phyloP scores from a whole-genome alignment of 2,888 invertebrate genomes.

The Pimpla rufipes region DNA sequence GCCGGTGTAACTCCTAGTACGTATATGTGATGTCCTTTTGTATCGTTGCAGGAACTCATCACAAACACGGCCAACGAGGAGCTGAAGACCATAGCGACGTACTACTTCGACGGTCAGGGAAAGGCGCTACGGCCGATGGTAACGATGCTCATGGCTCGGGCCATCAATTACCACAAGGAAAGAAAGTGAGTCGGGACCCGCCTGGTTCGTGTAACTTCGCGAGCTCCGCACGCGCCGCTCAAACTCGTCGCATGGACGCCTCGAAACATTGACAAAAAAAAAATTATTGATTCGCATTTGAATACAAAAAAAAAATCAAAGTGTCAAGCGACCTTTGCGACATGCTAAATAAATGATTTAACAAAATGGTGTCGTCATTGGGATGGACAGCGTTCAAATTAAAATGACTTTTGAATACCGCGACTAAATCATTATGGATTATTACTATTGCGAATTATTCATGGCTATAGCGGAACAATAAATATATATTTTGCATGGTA shows the following conservation, averaged over 20 bases:
- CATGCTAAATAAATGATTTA: too few relatives aligned
- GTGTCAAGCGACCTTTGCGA: not conserved
- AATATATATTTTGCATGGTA: too few relatives aligned
- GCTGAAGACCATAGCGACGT: conserved; percentile 96
- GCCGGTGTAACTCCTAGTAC: conserved; percentile 40
- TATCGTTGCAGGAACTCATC: conserved; percentile 88
- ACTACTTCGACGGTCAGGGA: conserved; percentile 99
- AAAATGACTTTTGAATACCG: too few relatives aligned
- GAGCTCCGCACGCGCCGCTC: conserved; percentile 14
- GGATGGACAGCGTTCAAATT: too few relatives aligned
- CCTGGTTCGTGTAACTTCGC: conserved; percentile 37
- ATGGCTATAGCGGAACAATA: not conserved
- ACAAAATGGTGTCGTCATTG: too few relatives aligned
- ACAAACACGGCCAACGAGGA: conserved; percentile 93
- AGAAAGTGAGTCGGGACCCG: conserved; percentile 88
- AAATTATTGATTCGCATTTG: conserved; percentile 15
- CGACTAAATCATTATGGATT: too few relatives aligned
- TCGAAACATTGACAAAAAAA: not conserved
- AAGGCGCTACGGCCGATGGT: conserved; percentile 99
- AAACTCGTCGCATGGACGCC: too few relatives aligned
- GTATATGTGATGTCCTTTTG: conserved; percentile 3
- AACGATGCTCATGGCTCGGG: conserved; percentile 96
- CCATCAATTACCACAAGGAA: conserved; percentile 96
- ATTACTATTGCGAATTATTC: too few relatives aligned
- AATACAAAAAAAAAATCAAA: not conserved